Evolutionary conservation across 2,113 vertebrate genomes (phyloP), one percentile per base, ranked within the genome.

Genomic region (Uria lomvia): DNA sequence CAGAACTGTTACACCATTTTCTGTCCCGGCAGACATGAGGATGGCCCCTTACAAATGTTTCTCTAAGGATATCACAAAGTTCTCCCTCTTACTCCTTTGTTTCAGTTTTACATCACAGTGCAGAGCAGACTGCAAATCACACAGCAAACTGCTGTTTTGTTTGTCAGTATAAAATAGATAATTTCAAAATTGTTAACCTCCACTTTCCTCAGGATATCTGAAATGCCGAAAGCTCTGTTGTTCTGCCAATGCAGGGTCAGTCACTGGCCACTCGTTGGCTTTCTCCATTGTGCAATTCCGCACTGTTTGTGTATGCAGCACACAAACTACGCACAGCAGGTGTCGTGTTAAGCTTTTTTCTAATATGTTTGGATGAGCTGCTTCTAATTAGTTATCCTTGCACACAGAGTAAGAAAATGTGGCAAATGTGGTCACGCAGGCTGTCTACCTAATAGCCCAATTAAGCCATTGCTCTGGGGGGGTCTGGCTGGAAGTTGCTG

Each of bases 361-460:
- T 78, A 66, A 26, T 63, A 26, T 16, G 70, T 85, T 96, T 82
- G 73, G 91, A 95, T 92, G 93, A 72, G 49, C 56, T 87, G 73
- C 56, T 94, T 95, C 95, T 92, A 90, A 93, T 96, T 94, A 96
- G 77, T 45, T 95, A 78, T 62, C 77, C 77, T 93, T 88, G 70
- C 70, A 91, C 90, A 86, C 27, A 75, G 52, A 68, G 65, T 20
- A 77, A 87, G 89, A 74, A 96, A 85, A 91, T 60, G 22, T 68
- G 40, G 59, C 38, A 93, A 96, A 76, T 90, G 62, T 13, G 66
- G 34, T 32, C 36, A 43, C n/a, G 40, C 49, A 68, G 77, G 34
- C 58, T 88, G 36, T 52, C 55, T 75, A 65, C 34, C 34, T 85
- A 91, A 71, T 24, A 89, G 65, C 34, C n/a, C 34, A 89, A 71